Evolutionary conservation across 2,888 invertebrate species (phyloP), one percentile per base, ranked within the genome.

Genomic region (Halictus ligatus): DNA sequence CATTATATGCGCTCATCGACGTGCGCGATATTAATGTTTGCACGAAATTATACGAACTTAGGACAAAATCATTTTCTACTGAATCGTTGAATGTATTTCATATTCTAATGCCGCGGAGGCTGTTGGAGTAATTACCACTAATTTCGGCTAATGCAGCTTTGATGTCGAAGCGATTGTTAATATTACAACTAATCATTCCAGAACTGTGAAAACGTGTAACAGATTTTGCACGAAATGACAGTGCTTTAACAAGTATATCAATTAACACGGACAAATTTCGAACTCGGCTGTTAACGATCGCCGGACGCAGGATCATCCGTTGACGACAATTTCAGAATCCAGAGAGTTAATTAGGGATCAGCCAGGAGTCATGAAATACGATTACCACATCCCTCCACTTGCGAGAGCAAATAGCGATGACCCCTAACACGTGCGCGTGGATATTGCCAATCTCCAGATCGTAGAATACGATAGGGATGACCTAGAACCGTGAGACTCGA

Each of bases 371-470:
- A 76, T 35, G 76, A 76, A 50, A 67, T 64, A 48, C n/a, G 67
- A 48, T 48, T 76, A 64, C n/a, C 76, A 8, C 35, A 64, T 48
- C 67, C 76, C 76, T 67, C 76, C 76, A 48, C 64, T n/a, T 76
- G 64, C 35, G 29, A 76, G 76, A 76, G 64, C 76, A 67, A 48
- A 67, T 48, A 35, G 67, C n/a, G 35, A 48, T 67, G 76, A 76
- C 48, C 76, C 67, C 48, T 67, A 48, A 76, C 76, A 76, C 48
- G 76, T 50, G 48, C 76, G 46, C 64, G 64, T 76, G 76, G 67
- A 76, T 76, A 76, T 67, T 76, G 76, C 48, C 76, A 76, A 76
- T 76, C 76, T 76, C 48, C 48, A 67, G 76, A 76, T 76, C 29
- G 76, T 76, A 50, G 76, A 76, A 67, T 48, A 64, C 67, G 76